A percentile compares a stretch with the other conserved stretches of the same genome.
phyloP scores from a whole-genome alignment of 1,140 invertebrate genomes.

The Parasteatoda tepidariorum region DNA sequence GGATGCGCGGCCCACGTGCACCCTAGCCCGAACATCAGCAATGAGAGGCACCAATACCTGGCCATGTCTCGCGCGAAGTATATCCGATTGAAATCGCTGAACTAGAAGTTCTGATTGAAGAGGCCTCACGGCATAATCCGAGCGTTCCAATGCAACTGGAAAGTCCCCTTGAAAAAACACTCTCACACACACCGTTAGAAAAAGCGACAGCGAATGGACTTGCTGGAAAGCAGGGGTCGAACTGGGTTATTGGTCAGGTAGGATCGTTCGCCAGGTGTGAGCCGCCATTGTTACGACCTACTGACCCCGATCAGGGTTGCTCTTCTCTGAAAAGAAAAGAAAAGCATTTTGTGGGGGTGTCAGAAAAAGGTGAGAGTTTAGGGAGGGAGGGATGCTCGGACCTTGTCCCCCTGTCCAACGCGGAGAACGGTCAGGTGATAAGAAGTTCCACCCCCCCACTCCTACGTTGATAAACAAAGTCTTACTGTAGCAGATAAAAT shows the following conservation, averaged over 20 bases:
- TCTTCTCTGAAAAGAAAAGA: conserved; percentile 25
- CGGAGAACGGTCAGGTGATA: neutral
- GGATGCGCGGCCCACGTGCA: neutral
- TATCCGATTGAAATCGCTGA: neutral
- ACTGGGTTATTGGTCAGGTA: conserved; percentile 56
- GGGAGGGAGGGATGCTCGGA: neutral
- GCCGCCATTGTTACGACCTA: conserved; percentile 53
- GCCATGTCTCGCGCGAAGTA: neutral
- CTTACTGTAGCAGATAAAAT: too few species aligned
- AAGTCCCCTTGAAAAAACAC: too few species aligned
- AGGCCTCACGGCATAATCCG: neutral
- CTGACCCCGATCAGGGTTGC: conserved; percentile 30
- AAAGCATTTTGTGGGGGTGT: conserved; percentile 28
- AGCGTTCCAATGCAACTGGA: neutral
- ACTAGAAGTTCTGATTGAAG: neutral
- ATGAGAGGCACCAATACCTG: neutral
- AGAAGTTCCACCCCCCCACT: neutral
- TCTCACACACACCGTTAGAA: neutral
- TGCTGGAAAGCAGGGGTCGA: conserved; percentile 16
- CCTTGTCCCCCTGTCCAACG: neutral
- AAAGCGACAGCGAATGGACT: neutral
- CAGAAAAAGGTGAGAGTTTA: neutral
- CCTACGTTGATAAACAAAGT: too few species aligned
- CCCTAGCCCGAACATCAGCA: neutral
- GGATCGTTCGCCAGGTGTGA: conserved; percentile 27